These are phyloP conservation scores for Meandrusa payeni DNA, from an alignment of 2,888 invertebrate genomes.

Conservation along the genomic window DNA sequence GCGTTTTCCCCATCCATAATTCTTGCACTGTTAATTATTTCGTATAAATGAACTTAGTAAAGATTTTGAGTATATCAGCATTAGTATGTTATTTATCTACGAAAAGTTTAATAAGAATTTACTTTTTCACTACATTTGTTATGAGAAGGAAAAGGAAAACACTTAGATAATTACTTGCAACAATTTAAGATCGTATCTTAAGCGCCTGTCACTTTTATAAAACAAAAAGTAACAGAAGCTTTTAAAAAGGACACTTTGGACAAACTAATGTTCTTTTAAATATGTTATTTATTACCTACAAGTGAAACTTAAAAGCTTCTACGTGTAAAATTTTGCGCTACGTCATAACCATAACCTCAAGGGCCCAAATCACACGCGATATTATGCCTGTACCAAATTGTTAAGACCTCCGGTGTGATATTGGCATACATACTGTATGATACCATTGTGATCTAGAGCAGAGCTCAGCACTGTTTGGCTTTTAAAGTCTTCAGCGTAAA, in stretches of 20 bases:
- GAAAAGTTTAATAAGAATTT: too few relatives aligned
- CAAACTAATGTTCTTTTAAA: slow-evolving; percentile 28
- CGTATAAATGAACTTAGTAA: too few relatives aligned
- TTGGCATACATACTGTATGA: too few relatives aligned
- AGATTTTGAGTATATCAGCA: too few relatives aligned
- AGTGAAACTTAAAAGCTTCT: slow-evolving; percentile 44
- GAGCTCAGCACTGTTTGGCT: slow-evolving; percentile 43
- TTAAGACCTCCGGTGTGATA: slow-evolving; percentile 34
- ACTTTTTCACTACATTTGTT: too few relatives aligned
- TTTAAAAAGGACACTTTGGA: slow-evolving; percentile 20
- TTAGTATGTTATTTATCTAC: too few relatives aligned
- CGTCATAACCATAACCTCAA: slow-evolving; percentile 53
- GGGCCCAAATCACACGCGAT: slow-evolving; percentile 64
- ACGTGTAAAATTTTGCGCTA: slow-evolving; percentile 51
- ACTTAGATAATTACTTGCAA: slow-evolving; percentile 25
- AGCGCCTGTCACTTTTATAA: not conserved
- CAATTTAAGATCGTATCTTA: not conserved
- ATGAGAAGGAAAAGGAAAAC: too few relatives aligned
- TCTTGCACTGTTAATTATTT: too few relatives aligned
- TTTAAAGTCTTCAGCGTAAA: slow-evolving; percentile 55
- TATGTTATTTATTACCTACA: slow-evolving; percentile 48
- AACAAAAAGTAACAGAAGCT: slow-evolving; percentile 2
- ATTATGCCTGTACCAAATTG: slow-evolving; percentile 41
- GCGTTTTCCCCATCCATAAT: too few relatives aligned
- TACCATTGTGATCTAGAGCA: slow-evolving; percentile 22